Evolutionary conservation across 2,797 vertebrate species (phyloP).

Genomic region (Sebastes iracundus): DNA sequence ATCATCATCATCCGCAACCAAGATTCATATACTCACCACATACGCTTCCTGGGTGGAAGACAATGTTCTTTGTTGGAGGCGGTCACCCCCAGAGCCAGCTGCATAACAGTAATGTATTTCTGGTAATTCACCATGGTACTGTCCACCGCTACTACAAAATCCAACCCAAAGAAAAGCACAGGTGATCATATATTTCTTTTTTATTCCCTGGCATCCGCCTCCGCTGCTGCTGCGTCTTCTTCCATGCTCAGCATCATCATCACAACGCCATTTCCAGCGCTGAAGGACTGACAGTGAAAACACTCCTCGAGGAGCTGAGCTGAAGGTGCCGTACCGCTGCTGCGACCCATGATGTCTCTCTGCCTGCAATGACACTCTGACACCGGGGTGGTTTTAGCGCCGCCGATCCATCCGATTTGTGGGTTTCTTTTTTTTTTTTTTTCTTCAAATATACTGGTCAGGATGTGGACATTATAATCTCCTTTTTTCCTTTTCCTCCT

Average conservation of each 20-base stretch:
- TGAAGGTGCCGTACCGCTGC: constrained; percentile 82
- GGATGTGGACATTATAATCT: constrained; percentile 78
- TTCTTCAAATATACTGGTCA: constrained; percentile 50
- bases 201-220: constrained; percentile 91
- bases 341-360: constrained; percentile 72
- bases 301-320: constrained; percentile 81
- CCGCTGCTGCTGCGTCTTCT: constrained; percentile 78
- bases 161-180: constrained; percentile 89
- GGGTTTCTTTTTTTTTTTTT: neutral
- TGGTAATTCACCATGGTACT: constrained; percentile 98
- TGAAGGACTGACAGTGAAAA: constrained; percentile 82
- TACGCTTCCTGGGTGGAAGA: constrained; percentile 95
- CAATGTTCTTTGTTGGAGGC: constrained; percentile 97
- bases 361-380: constrained; percentile 81
- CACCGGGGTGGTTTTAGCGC: constrained; percentile 78
- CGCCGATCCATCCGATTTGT: constrained; percentile 73
- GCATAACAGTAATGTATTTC: constrained; percentile 99
- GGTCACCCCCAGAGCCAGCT: constrained; percentile 99
- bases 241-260: constrained; percentile 85
- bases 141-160: constrained; percentile 90
- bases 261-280: constrained; percentile 87
- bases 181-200: constrained; percentile 90
- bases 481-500: constrained; percentile 22
- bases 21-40: constrained; percentile 94
- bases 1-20: constrained; percentile 72